phyloP scores from a whole-genome alignment of 2,888 invertebrate species.

The Magallana nippona region DNA sequence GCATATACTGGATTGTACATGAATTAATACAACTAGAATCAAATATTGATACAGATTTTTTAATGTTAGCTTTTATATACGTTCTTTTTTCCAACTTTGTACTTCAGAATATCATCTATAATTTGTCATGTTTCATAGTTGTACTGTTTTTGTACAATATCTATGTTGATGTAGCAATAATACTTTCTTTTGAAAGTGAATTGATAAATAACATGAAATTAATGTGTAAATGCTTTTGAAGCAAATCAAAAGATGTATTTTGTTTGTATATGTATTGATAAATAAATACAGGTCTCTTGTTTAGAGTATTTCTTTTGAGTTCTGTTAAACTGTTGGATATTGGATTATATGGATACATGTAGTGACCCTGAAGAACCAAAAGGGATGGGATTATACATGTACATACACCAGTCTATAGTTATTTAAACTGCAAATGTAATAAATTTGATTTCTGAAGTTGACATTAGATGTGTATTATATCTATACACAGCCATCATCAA shows the following conservation, averaged over 20 bases:
- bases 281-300: constrained; percentile 26
- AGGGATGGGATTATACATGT: no score
- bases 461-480: no score
- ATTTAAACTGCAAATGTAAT: no score
- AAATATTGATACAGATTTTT: constrained; percentile 11
- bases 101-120: not conserved
- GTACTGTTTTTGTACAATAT: not conserved
- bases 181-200: constrained; percentile 15
- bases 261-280: constrained; percentile 22
- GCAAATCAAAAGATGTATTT: constrained; percentile 24
- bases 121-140: not conserved
- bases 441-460: no score
- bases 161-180: constrained; percentile 8
- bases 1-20: not conserved
- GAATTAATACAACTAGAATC: not conserved
- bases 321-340: no score
- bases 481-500: no score
- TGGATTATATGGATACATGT: no score
- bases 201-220: not conserved
- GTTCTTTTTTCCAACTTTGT: not conserved
- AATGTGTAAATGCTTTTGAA: constrained; percentile 11
- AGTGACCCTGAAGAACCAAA: no score
- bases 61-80: not conserved
- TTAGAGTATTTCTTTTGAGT: not conserved
- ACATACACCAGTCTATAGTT: no score